Evolutionary conservation across 37 sponge, comb jelly and placozoan species (phyloP).

Genomic region (Dysidea cf. avara): DNA sequence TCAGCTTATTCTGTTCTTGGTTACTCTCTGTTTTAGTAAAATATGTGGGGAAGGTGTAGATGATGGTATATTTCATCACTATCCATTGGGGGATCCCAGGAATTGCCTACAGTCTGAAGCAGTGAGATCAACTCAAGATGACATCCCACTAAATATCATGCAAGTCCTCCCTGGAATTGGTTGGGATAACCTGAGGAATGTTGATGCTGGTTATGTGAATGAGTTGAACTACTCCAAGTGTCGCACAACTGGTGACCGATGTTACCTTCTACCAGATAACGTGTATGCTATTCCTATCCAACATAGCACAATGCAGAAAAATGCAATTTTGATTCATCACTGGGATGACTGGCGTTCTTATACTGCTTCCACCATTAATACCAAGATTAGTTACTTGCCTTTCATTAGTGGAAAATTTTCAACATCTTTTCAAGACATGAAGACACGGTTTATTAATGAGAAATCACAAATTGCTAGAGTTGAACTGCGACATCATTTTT

Average conservation of each 20-base stretch:
- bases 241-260: slow-evolving; percentile 21
- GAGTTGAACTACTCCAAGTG: slow-evolving; percentile 36
- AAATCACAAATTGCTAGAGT: slow-evolving; percentile 17
- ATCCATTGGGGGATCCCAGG: not conserved
- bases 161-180: slow-evolving; percentile 48
- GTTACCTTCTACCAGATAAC: slow-evolving; percentile 49
- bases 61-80: no score
- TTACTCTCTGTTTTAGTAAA: no score
- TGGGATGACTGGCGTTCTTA: slow-evolving; percentile 27
- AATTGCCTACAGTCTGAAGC: slow-evolving; percentile 1
- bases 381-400: slow-evolving; percentile 6
- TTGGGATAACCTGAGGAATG: slow-evolving; percentile 56
- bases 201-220: slow-evolving; percentile 20
- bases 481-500: slow-evolving; percentile 30
- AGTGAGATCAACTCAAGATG: not conserved
- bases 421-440: slow-evolving; percentile 8
- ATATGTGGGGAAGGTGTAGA: no score
- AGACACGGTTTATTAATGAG: slow-evolving; percentile 21
- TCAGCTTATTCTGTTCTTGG: no score
- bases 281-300: slow-evolving; percentile 35
- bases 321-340: slow-evolving; percentile 24
- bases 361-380: slow-evolving; percentile 36
- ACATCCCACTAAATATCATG: not conserved
- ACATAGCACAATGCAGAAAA: slow-evolving; percentile 27
- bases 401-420: slow-evolving; percentile 49